phyloP scores from a whole-genome alignment of 2,113 vertebrate genomes.

The Psammodynastes pulverulentus region DNA sequence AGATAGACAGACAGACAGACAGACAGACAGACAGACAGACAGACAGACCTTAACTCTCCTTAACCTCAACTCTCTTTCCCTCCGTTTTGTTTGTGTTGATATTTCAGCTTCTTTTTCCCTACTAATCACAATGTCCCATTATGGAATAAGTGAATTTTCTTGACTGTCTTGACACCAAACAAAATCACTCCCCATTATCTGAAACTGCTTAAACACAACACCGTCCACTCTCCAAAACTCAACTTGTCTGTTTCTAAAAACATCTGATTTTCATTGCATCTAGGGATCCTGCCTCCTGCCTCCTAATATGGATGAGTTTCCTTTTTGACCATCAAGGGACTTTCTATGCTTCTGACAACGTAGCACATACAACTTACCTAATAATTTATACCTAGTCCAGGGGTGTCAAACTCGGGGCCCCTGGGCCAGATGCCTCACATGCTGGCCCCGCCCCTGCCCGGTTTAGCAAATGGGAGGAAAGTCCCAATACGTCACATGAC shows the following conservation, averaged over 20 bases:
- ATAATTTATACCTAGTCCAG: background rate
- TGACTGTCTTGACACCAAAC: background rate
- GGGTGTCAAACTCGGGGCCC: no score
- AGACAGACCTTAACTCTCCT: no score
- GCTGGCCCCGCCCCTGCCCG: no score
- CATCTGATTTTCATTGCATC: background rate
- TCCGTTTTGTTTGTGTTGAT: background rate
- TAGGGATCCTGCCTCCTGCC: background rate
- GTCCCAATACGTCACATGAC: no score
- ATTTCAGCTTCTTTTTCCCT: background rate
- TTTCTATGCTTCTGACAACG: background rate
- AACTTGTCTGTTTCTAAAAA: background rate
- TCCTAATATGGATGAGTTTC: background rate
- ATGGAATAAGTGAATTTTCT: background rate
- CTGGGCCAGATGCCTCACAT: no score
- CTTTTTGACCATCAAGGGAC: background rate
- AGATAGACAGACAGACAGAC: no score
- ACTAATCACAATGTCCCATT: background rate
- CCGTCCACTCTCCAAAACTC: background rate
- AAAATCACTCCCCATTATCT: background rate
- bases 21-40: no score
- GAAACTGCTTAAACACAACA: background rate
- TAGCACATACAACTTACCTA: background rate
- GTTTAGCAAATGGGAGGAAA: no score
- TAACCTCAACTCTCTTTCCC: background rate